These are phyloP conservation scores for Argentina silus DNA, from an alignment of 2,797 vertebrate species.

Conservation along the genomic window DNA sequence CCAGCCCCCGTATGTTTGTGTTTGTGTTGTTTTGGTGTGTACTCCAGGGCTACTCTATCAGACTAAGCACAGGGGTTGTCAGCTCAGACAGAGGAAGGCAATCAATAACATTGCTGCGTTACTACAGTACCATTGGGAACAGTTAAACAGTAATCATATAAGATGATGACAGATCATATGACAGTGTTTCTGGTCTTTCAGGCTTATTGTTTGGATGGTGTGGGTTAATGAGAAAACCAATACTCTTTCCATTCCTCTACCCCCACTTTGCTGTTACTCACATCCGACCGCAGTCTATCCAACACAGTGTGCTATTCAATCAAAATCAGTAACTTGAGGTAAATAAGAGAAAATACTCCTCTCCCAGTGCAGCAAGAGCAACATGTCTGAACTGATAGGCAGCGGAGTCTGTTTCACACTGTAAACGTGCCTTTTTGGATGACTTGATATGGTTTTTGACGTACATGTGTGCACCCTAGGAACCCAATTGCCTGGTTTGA, in stretches of 20 bases:
- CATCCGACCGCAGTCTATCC: conserved; percentile 6
- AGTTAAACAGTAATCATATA: conserved; percentile 54
- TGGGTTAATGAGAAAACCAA: conserved; percentile 34
- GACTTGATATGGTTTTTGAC: too few relatives aligned
- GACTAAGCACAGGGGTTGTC: conserved; percentile 28
- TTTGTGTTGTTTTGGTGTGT: neutral
- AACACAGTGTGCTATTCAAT: neutral
- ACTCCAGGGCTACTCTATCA: conserved; percentile 13
- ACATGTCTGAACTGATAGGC: too few relatives aligned
- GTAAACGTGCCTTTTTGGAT: too few relatives aligned
- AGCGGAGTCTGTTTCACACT: too few relatives aligned
- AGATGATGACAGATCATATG: conserved; percentile 35
- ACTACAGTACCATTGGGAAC: conserved; percentile 23
- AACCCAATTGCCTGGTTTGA: neutral
- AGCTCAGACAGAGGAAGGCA: conserved; percentile 23
- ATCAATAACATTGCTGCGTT: conserved; percentile 38
- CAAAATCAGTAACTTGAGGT: neutral
- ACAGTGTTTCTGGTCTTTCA: conserved; percentile 45
- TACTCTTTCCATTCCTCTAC: conserved; percentile 24
- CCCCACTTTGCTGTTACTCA: conserved; percentile 41
- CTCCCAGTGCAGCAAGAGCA: too few relatives aligned
- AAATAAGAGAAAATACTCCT: neutral
- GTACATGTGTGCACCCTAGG: too few relatives aligned
- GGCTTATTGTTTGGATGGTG: conserved; percentile 25
- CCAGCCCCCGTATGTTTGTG: neutral